Evolutionary conservation across 1,140 invertebrate species (phyloP).

Genomic region (Ridgeia piscesae): DNA sequence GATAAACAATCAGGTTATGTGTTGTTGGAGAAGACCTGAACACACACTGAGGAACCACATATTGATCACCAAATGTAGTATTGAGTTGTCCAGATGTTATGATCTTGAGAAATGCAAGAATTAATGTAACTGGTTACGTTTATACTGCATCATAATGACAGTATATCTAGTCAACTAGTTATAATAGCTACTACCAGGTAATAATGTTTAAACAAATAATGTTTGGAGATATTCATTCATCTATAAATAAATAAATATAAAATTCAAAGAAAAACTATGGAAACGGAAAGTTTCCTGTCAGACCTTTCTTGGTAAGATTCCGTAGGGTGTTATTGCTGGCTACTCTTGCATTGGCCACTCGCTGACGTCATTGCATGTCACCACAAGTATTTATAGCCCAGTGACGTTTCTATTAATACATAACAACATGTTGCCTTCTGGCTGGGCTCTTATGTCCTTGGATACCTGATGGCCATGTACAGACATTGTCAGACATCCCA

Average conservation of each 20-base stretch:
- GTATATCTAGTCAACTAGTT: no score
- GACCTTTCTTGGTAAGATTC: background rate
- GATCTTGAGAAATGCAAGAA: no score
- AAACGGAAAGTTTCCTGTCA: background rate
- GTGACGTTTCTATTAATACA: background rate
- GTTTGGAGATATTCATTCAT: background rate
- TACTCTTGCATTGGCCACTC: background rate
- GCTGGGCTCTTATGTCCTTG: background rate
- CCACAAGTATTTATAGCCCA: background rate
- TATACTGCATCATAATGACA: no score
- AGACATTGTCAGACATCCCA: background rate
- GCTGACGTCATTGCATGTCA: background rate
- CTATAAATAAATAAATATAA: background rate
- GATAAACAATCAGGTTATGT: no score
- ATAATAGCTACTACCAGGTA: no score
- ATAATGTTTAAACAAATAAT: background rate
- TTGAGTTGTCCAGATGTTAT: no score
- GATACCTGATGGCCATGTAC: background rate
- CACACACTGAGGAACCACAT: no score
- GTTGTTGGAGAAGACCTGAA: no score
- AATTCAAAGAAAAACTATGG: background rate
- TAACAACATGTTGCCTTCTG: background rate
- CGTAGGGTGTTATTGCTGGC: background rate
- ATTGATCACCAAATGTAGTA: no score
- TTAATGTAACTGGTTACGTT: no score